phyloP scores from a whole-genome alignment of 2,113 vertebrate species.

The Myotis lucifugus region DNA sequence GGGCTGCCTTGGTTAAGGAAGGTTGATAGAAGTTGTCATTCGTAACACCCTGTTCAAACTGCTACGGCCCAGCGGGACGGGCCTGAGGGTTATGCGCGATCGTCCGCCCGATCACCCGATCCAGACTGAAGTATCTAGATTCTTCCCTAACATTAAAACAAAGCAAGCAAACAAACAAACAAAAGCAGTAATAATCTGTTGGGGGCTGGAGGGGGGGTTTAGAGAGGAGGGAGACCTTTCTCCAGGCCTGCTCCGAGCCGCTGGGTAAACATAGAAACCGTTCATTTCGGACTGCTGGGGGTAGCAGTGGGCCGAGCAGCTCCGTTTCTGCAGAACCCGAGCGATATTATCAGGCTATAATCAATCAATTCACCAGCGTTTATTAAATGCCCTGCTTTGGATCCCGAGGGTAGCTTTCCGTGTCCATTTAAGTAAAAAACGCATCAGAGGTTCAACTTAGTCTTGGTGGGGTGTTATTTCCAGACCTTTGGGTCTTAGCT shows the following conservation, averaged over 20 bases:
- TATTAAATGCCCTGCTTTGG: neutral
- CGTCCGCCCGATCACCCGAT: neutral
- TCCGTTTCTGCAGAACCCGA: neutral
- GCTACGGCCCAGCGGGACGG: neutral
- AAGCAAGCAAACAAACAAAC: neutral
- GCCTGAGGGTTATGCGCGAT: neutral
- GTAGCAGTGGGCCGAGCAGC: neutral
- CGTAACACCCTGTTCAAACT: neutral
- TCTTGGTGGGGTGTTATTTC: neutral
- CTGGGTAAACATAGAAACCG: slow-evolving; percentile 55
- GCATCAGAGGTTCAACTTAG: slow-evolving; percentile 2
- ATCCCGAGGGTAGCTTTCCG: neutral
- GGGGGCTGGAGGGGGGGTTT: neutral
- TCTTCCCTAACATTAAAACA: neutral
- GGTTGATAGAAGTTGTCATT: slow-evolving; percentile 14
- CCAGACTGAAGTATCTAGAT: neutral
- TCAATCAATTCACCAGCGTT: neutral
- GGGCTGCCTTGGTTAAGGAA: neutral
- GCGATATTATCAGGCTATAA: neutral
- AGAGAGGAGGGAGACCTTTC: neutral
- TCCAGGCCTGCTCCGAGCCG: neutral
- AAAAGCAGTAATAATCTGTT: neutral
- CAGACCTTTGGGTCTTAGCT: slow-evolving; percentile 12
- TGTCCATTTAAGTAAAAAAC: neutral
- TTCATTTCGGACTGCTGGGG: neutral